These are phyloP conservation scores for Trichonephila clavata DNA, from an alignment of 1,140 invertebrate genomes.

Conservation along the genomic window DNA sequence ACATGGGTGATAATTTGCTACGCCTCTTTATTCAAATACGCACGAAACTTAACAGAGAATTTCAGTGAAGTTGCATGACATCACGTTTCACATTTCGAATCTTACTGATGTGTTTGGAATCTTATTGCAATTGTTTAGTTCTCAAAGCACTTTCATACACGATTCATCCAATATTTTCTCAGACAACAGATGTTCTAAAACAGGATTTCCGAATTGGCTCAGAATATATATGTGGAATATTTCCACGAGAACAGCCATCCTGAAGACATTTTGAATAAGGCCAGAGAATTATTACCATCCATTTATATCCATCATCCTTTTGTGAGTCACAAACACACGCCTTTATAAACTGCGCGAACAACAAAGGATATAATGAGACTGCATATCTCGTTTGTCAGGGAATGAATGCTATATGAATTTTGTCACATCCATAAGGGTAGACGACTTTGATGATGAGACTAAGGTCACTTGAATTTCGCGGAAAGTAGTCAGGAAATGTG, in stretches of 20 bases:
- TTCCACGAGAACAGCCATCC: background rate
- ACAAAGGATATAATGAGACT: conserved; percentile 1
- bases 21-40: too few species aligned
- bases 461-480: background rate
- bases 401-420: background rate
- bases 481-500: background rate
- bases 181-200: too few species aligned
- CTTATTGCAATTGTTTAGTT: too few species aligned
- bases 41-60: too few species aligned
- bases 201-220: too few species aligned
- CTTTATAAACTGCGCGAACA: background rate
- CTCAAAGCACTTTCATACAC: too few species aligned
- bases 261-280: background rate
- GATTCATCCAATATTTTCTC: too few species aligned
- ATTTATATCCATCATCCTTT: conserved; percentile 4
- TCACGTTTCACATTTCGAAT: too few species aligned
- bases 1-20: too few species aligned
- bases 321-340: background rate
- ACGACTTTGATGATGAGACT: background rate
- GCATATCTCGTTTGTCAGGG: background rate
- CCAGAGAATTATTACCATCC: background rate
- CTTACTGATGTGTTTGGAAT: too few species aligned
- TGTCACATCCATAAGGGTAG: background rate
- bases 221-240: background rate
- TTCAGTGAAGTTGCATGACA: too few species aligned